Evolutionary conservation across 2,113 vertebrate species (phyloP).

Genomic region (Monopterus albus): DNA sequence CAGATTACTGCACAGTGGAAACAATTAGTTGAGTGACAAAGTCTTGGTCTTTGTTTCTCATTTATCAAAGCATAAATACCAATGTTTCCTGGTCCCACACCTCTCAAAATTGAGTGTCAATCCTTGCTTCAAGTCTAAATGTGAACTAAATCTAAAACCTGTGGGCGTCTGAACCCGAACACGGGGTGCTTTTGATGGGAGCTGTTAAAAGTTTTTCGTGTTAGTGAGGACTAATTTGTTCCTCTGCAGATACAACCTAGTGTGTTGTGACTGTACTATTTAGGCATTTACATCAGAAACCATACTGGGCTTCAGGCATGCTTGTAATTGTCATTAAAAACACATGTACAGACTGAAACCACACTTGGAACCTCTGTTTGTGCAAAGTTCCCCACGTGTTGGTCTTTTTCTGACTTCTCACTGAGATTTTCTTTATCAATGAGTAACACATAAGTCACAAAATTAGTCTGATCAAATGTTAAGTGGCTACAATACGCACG

Average conservation of each 20-base stretch:
- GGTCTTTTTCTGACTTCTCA: not conserved
- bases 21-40: too few relatives aligned
- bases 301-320: not conserved
- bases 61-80: too few relatives aligned
- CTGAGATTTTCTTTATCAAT: too few relatives aligned
- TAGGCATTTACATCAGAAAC: constrained; percentile 58
- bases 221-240: not conserved
- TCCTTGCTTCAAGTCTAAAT: too few relatives aligned
- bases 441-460: too few relatives aligned
- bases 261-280: constrained; percentile 20
- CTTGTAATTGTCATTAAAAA: constrained; percentile 29
- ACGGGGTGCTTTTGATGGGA: too few relatives aligned
- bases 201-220: not conserved
- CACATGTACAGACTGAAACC: not conserved
- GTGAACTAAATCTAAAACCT: too few relatives aligned
- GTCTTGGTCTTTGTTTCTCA: too few relatives aligned
- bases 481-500: not conserved
- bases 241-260: constrained; percentile 1
- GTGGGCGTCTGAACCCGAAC: too few relatives aligned
- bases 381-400: constrained; percentile 5
- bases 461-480: not conserved
- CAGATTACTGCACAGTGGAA: not conserved
- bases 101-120: too few relatives aligned
- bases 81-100: too few relatives aligned
- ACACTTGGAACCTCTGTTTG: not conserved